Evolutionary conservation across 2,113 vertebrate genomes (phyloP).

Genomic region (Callorhinus ursinus): DNA sequence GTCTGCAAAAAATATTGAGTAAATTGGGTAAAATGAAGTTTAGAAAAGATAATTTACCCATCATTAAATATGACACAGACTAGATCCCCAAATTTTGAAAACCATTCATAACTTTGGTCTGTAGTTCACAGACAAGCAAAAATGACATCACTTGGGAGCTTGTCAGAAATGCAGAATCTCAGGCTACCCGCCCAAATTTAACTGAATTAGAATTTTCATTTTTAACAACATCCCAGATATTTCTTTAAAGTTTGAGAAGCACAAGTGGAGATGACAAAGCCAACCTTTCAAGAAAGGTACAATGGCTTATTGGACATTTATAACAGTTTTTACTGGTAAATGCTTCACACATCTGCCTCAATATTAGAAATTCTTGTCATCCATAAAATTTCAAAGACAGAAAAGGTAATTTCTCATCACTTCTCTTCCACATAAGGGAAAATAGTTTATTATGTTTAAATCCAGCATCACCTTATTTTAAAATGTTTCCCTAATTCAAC

Average conservation of each 20-base stretch:
- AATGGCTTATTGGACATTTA: neutral
- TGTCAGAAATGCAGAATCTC: neutral
- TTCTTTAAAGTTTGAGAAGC: neutral
- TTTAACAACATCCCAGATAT: neutral
- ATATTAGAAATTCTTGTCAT: neutral
- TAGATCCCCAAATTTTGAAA: neutral
- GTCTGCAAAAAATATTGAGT: neutral
- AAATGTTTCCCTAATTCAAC: conserved; percentile 8
- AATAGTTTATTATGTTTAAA: conserved; percentile 16
- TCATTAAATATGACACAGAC: neutral
- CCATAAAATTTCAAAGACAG: neutral
- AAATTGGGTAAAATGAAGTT: neutral
- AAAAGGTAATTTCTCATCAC: neutral
- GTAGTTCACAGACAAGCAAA: neutral
- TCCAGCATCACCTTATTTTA: neutral
- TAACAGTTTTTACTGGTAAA: neutral
- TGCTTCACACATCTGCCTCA: neutral
- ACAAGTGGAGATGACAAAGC: neutral
- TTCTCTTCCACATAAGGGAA: neutral
- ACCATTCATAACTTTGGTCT: neutral
- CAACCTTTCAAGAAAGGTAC: neutral
- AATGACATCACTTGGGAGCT: neutral
- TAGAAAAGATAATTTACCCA: neutral
- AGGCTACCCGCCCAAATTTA: neutral
- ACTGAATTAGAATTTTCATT: neutral